phyloP scores from a whole-genome alignment of 2,888 invertebrate genomes.

The Antitype chi region DNA sequence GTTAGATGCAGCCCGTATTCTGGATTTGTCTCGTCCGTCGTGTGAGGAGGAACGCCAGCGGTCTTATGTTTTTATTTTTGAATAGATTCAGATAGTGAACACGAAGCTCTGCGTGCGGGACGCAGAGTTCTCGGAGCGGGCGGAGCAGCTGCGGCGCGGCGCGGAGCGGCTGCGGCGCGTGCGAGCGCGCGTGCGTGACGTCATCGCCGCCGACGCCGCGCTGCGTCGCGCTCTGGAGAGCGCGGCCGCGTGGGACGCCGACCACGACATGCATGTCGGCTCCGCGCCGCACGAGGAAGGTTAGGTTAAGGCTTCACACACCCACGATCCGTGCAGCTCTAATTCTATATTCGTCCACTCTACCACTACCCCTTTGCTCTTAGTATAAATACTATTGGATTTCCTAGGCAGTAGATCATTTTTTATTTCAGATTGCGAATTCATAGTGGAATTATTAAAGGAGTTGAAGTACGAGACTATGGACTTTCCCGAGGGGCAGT shows the following conservation, averaged over 20 bases:
- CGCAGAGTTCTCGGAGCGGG: conserved; percentile 78
- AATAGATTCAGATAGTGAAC: conserved; percentile 83
- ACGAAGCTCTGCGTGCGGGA: conserved; percentile 82
- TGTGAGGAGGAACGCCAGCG: neutral
- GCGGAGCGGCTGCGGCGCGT: conserved; percentile 75
- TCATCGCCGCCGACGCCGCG: conserved; percentile 77
- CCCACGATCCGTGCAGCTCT: conserved; percentile 3
- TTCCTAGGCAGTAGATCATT: conserved; percentile 37
- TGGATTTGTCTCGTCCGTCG: neutral
- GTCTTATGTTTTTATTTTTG: neutral
- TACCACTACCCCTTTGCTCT: neutral
- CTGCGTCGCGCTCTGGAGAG: conserved; percentile 70
- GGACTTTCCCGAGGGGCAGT: conserved; percentile 66
- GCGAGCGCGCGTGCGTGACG: conserved; percentile 77
- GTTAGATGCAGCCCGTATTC: conserved; percentile 65
- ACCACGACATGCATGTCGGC: conserved; percentile 63
- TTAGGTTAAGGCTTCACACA: conserved; percentile 40
- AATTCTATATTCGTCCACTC: neutral
- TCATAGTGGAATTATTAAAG: conserved; percentile 79
- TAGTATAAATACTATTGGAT: conserved; percentile 22
- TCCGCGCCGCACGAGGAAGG: conserved; percentile 74
- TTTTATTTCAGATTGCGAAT: conserved; percentile 78
- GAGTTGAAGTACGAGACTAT: conserved; percentile 76
- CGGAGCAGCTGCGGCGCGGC: conserved; percentile 73
- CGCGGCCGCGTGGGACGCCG: conserved; percentile 67